Percentiles rank a stretch among this genome's conserved stretches.
phyloP scores from a whole-genome alignment of 2,888 invertebrate species.

The Eristalinus aeneus region DNA sequence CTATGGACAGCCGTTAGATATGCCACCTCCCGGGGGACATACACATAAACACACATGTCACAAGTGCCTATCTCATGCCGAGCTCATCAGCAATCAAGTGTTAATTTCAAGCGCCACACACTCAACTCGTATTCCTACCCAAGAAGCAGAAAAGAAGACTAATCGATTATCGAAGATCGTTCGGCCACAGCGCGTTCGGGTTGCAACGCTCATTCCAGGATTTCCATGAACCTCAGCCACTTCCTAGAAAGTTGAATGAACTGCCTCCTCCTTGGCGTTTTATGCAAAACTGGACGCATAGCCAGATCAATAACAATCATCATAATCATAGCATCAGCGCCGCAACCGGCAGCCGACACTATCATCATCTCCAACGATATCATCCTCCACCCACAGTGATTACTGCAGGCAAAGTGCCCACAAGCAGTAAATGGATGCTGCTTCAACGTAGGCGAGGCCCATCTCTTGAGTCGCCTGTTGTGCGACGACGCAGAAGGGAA shows the following conservation, averaged over 20 bases:
- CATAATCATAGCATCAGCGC: constrained; percentile 14
- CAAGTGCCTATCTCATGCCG: background rate
- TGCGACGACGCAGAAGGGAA: background rate
- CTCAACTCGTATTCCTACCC: constrained; percentile 16
- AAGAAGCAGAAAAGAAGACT: constrained; percentile 8
- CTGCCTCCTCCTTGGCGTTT: constrained; percentile 11
- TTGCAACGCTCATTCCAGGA: background rate
- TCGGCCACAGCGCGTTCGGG: background rate
- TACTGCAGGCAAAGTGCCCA: constrained; percentile 19
- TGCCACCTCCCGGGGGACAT: background rate
- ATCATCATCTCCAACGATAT: constrained; percentile 33
- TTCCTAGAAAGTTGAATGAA: constrained; percentile 45
- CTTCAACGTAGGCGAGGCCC: constrained; percentile 24
- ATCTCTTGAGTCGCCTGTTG: constrained; percentile 24
- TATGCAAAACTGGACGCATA: constrained; percentile 29
- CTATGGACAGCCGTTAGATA: background rate
- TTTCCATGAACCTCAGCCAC: constrained; percentile 24
- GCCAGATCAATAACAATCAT: constrained; percentile 51
- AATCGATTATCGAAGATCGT: constrained; percentile 35
- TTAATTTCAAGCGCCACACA: background rate
- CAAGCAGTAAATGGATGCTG: background rate
- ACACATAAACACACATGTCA: background rate
- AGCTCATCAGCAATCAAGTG: background rate
- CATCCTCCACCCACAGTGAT: constrained; percentile 52
- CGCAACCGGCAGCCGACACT: constrained; percentile 14